phyloP scores from a whole-genome alignment of 1,140 invertebrate species.

The Halotydeus destructor region DNA sequence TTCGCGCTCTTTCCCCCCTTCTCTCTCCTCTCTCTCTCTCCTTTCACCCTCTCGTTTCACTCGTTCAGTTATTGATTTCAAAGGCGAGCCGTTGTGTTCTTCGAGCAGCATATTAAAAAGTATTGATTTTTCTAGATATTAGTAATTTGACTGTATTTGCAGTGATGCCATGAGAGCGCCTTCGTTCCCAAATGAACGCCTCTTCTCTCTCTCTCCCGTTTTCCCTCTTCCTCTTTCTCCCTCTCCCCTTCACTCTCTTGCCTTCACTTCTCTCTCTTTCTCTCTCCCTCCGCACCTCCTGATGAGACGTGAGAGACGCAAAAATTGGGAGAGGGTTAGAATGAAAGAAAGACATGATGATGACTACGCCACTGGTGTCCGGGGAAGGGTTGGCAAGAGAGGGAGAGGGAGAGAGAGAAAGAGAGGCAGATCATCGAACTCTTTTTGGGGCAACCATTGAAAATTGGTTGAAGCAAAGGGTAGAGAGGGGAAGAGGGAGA shows the following conservation, averaged over 20 bases:
- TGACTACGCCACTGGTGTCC: no score
- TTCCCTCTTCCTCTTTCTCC: neutral
- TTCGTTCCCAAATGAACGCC: no score
- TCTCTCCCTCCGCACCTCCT: neutral
- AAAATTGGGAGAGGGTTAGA: neutral
- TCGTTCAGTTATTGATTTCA: no score
- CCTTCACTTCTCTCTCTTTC: neutral
- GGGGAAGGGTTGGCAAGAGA: neutral
- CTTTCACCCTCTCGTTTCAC: no score
- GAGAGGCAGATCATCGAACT: neutral
- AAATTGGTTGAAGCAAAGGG: no score
- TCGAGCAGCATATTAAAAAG: conserved; percentile 6
- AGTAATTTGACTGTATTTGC: neutral
- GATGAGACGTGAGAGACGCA: neutral
- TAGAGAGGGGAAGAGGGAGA: no score
- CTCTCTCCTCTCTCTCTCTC: no score
- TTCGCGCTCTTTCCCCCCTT: no score
- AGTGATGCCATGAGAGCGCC: neutral
- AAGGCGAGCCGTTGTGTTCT: no score
- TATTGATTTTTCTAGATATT: conserved; percentile 5
- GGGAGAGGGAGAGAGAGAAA: neutral
- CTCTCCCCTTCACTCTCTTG: neutral
- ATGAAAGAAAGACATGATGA: no score
- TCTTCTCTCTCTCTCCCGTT: no score
- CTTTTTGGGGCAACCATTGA: neutral